Base-by-base conservation (phyloP, 2,113 vertebrate species). In the Sorex fumeus region DNA sequence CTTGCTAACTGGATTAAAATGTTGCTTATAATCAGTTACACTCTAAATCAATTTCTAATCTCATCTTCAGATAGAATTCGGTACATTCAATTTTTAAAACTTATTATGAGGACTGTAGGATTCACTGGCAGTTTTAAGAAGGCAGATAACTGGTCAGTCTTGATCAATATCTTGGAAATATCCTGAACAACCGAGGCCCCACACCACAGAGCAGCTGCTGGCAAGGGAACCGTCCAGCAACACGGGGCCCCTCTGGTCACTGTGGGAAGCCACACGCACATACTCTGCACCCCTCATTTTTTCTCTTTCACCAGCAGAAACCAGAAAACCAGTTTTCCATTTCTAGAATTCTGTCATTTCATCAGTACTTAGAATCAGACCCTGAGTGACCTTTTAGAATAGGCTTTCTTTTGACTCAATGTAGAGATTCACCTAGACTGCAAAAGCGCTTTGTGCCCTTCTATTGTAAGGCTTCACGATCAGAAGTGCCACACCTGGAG, bases 41-140 rank as follows among this genome's bases (percentile, higher is more conserved):
- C 71, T 88, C 64, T 72, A 82, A 78, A 28, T 21, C 36, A 47
- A 64, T 45, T 81, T 45, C 36, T n/a, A 90, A 71, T 72, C 23
- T 80, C 47, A 2, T 70, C n/a, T 79, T 79, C 43, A 45, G 34
- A 82, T 15, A 87, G 43, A 90, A 87, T 47, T 64, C 43, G 79
- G 70, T 85, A 30, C 11, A 36, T 57, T 43, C 77, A 60, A 2
- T 77, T 67, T 71, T 94, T 66, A 64, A 64, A 64, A 27, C 27
- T 64, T 64, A 64, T 64, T 64, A 64, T 64, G 62, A 64, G 23
- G 23, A 64, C 62, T 64, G 23, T 64, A 64, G 23, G 23, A 64
- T 64, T 64, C 62, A 64, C 62, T 64, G 19, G 27, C 27, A 64
- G 23, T 27, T 64, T 21, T 28, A 64, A 64, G 62, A 25, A 25